Base-by-base conservation (phyloP, 2,888 invertebrate species). In the Chrysomela aeneicollis region DNA sequence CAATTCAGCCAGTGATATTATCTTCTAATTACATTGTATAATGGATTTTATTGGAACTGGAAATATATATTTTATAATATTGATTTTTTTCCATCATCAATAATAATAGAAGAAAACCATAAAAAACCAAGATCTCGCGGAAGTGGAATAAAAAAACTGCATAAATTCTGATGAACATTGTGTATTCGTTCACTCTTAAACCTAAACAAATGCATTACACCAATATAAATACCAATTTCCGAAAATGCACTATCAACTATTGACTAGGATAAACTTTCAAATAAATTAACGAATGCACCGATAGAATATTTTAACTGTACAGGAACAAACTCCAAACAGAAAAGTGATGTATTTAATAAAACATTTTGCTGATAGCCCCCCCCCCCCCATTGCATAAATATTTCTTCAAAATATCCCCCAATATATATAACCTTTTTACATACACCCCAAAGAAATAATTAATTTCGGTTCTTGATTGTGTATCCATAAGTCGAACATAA, bases 251-350 rank as follows among this genome's bases (percentile, higher is more conserved):
- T 66, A 67, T 53, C 17, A 2, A 54, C 61, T 67, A 67, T 30
- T 67, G 66, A 67, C 66, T 67, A 67, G 66, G 49, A 62, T 63
- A 63, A 61, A 67, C 55, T 59, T 66, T 51, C 59, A 59, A 32
- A 59, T 53, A 62, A 47, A 62, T 26, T 59, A 65, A 65, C 61
- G 50, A 62, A 59, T 65, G 57, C 54, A 62, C 47, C 57, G 59
- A 63, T 66, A 66, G 60, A 63, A 63, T 60, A 53, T 67, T 60
- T 47, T 17, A 32, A 63, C 66, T 67, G 63, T 67, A 67, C 66
- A 63, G 12, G 54, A 66, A 63, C 61, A 58, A 60, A 30, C 22
- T 26, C 18, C 26, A 17, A 8, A 47, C 32, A 10, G 18, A 17
- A 26, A 37, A 15, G 17, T 49, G 21, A 22, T 21, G 19, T 19